Conservation (phyloP, 2,113 vertebrate species). For the mouse (Mus musculus) region DNA sequence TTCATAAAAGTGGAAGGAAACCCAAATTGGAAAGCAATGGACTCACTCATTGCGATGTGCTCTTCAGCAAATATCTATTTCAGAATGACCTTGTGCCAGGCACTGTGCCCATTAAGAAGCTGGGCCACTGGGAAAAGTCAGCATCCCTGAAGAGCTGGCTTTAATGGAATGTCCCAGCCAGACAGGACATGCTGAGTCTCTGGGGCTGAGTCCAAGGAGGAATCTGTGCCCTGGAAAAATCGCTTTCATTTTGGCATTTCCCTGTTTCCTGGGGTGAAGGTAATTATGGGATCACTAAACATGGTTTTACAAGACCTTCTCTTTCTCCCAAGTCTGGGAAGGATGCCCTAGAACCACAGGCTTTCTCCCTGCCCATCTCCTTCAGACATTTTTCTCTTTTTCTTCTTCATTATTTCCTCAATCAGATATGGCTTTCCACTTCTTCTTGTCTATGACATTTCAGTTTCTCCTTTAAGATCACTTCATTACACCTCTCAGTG, state of each 20-base stretch:
- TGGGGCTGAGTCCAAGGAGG: slow-evolving; percentile 28
- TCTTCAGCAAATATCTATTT: slow-evolving; percentile 24
- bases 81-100: not conserved
- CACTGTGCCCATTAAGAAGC: not conserved
- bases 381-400: not conserved
- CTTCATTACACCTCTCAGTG: not conserved
- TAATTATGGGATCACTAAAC: slow-evolving; percentile 49
- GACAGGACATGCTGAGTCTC: slow-evolving; percentile 19
- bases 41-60: not conserved
- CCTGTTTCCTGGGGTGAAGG: slow-evolving; percentile 55
- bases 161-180: not conserved
- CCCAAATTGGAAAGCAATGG: not conserved
- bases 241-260: slow-evolving; percentile 29
- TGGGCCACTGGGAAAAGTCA: not conserved
- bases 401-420: not conserved
- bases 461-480: not conserved
- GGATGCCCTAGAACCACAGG: not conserved
- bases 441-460: not conserved
- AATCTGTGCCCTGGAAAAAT: slow-evolving; percentile 58
- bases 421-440: not conserved
- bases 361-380: not conserved
- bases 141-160: not conserved
- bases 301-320: slow-evolving; percentile 26
- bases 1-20: not conserved
- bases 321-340: not conserved